phyloP scores from a whole-genome alignment of 2,797 vertebrate genomes.

The Peromyscus attwateri region DNA sequence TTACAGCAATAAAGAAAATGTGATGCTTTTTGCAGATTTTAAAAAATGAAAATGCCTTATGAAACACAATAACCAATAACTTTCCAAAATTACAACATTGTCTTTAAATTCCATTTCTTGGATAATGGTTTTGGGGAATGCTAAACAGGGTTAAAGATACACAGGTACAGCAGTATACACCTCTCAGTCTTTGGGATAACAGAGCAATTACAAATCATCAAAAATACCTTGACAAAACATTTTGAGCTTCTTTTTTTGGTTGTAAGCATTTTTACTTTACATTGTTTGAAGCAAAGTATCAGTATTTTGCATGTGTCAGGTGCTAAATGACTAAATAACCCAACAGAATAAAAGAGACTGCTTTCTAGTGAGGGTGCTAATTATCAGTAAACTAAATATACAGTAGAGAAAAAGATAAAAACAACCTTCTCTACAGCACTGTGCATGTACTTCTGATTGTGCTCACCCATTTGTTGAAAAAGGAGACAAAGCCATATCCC shows the following conservation, averaged over 20 bases:
- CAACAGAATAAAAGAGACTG: background rate
- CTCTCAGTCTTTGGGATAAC: background rate
- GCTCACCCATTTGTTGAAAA: constrained; percentile 99
- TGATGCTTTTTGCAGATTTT: constrained; percentile 33
- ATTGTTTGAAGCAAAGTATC: background rate
- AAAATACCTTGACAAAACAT: background rate
- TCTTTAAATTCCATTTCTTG: constrained; percentile 41
- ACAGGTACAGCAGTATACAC: background rate
- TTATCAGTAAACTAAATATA: constrained; percentile 50
- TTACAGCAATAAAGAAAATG: constrained; percentile 60
- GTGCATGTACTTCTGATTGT: constrained; percentile 58
- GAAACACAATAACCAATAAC: background rate
- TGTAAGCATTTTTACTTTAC: constrained; percentile 46
- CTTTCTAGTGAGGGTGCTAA: constrained; percentile 5
- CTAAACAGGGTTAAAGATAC: background rate
- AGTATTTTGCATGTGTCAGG: background rate
- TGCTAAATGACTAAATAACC: constrained; percentile 50
- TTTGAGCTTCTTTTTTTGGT: background rate
- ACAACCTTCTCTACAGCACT: background rate
- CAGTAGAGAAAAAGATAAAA: constrained; percentile 10
- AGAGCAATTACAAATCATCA: background rate
- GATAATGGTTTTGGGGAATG: constrained; percentile 11
- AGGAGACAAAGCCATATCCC: constrained; percentile 99
- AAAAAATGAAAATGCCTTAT: constrained; percentile 37
- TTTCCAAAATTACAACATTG: constrained; percentile 51